Conservation (phyloP, 2,888 invertebrate species). For the Hirtodrosophila trivittata region DNA sequence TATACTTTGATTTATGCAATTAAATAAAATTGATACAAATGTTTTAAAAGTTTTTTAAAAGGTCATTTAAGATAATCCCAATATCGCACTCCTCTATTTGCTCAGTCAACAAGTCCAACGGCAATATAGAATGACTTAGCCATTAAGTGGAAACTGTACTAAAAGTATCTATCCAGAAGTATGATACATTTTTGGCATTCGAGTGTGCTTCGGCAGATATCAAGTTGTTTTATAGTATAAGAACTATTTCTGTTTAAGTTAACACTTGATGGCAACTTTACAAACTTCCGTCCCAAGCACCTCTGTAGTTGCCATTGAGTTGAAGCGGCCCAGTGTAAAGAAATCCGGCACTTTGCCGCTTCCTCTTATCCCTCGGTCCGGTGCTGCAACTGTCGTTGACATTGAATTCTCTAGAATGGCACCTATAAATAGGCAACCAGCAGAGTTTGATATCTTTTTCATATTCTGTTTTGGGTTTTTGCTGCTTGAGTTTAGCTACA, state of each 20-base stretch:
- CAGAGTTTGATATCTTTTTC: constrained; percentile 35
- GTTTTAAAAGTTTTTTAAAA: too few relatives aligned
- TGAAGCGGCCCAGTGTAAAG: constrained; percentile 18
- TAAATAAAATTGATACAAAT: too few relatives aligned
- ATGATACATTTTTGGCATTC: constrained; percentile 12
- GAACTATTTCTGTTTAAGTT: constrained; percentile 58
- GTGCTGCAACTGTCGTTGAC: constrained; percentile 60
- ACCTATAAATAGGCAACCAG: constrained; percentile 71
- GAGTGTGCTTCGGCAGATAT: constrained; percentile 11
- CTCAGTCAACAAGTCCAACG: too few relatives aligned
- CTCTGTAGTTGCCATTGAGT: constrained; percentile 38
- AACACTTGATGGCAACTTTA: constrained; percentile 57
- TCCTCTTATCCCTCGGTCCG: not conserved
- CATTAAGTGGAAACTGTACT: too few relatives aligned
- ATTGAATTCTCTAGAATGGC: constrained; percentile 68
- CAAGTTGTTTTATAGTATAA: constrained; percentile 28
- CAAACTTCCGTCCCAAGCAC: constrained; percentile 54
- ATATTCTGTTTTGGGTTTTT: constrained; percentile 22
- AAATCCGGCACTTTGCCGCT: not conserved
- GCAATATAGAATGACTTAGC: too few relatives aligned
- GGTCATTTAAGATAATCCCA: too few relatives aligned
- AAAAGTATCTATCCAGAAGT: too few relatives aligned
- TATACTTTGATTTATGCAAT: too few relatives aligned
- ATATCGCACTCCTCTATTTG: too few relatives aligned
- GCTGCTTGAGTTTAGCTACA: constrained; percentile 51